Conservation (phyloP, 2,797 vertebrate species). For the Molossus alvarezi region DNA sequence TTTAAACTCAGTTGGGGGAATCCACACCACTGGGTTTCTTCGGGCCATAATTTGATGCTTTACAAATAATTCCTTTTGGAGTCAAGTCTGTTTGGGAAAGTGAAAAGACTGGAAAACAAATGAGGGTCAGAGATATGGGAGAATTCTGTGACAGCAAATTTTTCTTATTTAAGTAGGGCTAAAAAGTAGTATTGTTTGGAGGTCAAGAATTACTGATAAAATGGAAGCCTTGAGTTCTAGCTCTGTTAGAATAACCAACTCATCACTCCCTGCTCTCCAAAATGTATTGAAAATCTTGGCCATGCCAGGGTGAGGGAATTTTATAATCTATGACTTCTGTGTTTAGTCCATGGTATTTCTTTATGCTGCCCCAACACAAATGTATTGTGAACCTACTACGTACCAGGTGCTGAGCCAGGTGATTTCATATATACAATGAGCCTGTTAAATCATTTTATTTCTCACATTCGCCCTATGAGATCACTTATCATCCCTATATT, state of each 20-base stretch:
- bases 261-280: conserved; percentile 16
- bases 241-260: conserved; percentile 22
- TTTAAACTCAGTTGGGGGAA: conserved; percentile 15
- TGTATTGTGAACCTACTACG: neutral
- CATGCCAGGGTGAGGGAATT: neutral
- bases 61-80: conserved; percentile 29
- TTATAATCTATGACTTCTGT: neutral
- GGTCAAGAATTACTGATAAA: conserved; percentile 29
- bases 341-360: conserved; percentile 44
- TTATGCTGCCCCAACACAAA: conserved; percentile 37
- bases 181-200: neutral
- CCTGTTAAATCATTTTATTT: conserved; percentile 37
- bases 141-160: neutral
- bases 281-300: neutral
- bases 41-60: conserved; percentile 25
- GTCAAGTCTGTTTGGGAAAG: conserved; percentile 44
- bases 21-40: conserved; percentile 29
- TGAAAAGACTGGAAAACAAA: conserved; percentile 42
- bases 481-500: neutral
- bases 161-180: conserved; percentile 16
- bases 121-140: neutral
- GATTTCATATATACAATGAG: neutral
- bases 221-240: conserved; percentile 34
- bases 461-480: neutral
- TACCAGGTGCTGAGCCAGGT: neutral